Evolutionary conservation across 2,797 vertebrate genomes (phyloP).

Genomic region (Sphenopsis melanotis): DNA sequence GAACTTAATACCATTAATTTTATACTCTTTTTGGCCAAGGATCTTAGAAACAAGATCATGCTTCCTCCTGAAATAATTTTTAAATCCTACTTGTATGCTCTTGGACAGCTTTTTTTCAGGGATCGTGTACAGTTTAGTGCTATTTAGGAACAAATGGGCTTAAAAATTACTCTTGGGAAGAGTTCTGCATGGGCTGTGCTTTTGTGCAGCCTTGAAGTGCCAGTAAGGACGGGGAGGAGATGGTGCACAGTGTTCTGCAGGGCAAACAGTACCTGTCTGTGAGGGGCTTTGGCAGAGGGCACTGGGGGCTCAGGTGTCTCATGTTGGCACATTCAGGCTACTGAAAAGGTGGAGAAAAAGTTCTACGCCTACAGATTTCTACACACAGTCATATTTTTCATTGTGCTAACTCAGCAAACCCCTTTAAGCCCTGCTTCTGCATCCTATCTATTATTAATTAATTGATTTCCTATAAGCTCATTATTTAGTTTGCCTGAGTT

Average conservation of each 20-base stretch:
- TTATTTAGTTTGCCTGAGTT: background rate
- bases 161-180: background rate
- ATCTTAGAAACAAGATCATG: conserved; percentile 20
- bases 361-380: background rate
- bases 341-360: background rate
- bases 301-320: background rate
- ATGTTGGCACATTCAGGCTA: rapidly evolving
- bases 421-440: background rate
- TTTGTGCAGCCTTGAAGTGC: background rate
- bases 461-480: conserved; percentile 16
- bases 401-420: background rate
- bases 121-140: background rate
- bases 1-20: conserved; percentile 55
- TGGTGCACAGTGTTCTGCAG: background rate
- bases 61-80: conserved; percentile 33
- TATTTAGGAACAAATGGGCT: background rate
- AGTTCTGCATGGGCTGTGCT: background rate
- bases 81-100: background rate
- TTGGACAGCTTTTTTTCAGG: background rate
- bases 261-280: background rate
- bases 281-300: background rate
- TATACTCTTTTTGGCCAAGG: conserved; percentile 43
- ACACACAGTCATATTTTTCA: background rate
- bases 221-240: background rate
- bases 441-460: conserved; percentile 28